Conservation (phyloP, 2,113 vertebrate species). For the Coturnix japonica region DNA sequence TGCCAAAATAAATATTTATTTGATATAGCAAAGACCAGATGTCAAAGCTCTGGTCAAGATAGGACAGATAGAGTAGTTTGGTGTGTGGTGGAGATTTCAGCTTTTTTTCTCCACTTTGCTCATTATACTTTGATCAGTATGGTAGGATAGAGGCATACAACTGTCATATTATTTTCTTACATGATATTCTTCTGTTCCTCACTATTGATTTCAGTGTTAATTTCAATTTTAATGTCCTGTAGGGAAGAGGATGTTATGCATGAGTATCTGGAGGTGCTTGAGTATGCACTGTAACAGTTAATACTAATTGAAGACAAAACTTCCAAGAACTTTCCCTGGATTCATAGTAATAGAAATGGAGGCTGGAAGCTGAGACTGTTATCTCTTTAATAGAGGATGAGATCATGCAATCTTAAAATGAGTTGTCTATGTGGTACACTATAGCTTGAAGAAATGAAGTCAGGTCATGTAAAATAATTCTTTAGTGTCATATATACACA, state of each 20-base stretch:
- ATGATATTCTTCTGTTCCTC: background rate
- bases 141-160: background rate
- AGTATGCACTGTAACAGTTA: background rate
- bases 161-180: background rate
- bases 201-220: background rate
- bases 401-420: background rate
- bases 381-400: background rate
- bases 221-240: background rate
- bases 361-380: background rate
- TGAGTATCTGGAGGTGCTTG: background rate
- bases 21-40: background rate
- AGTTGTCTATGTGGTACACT: background rate
- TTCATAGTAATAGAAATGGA: background rate
- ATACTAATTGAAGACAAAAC: background rate
- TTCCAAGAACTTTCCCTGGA: background rate
- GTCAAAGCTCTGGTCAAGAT: background rate
- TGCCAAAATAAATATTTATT: background rate
- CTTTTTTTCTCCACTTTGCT: background rate
- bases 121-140: background rate
- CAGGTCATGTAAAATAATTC: background rate
- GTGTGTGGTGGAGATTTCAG: background rate
- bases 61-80: background rate
- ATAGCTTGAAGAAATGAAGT: background rate
- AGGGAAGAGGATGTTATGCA: fast-evolving
- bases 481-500: background rate